Conservation (phyloP, 1,140 invertebrate species). For the Gryllus bimaculatus region DNA sequence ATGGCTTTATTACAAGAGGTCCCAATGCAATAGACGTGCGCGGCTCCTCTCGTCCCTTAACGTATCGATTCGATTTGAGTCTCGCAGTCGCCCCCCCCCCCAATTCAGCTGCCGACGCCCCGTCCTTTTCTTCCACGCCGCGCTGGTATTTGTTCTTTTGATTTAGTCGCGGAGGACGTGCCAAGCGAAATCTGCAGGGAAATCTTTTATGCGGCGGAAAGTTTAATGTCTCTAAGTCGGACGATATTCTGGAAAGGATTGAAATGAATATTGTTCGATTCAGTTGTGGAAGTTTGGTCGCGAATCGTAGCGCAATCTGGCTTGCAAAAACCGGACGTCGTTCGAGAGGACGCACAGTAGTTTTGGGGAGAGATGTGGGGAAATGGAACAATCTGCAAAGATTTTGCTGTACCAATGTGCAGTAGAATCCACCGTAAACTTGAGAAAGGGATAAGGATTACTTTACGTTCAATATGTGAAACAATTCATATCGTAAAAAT, state of each 20-base stretch:
- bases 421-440: too few relatives aligned
- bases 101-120: too few relatives aligned
- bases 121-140: too few relatives aligned
- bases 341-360: neutral
- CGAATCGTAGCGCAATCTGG: neutral
- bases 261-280: neutral
- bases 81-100: neutral
- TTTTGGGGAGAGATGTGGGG: too few relatives aligned
- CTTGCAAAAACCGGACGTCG: neutral
- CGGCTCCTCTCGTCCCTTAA: neutral
- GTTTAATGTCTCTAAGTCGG: neutral
- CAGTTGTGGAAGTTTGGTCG: neutral
- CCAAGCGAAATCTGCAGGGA: constrained; percentile 26
- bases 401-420: neutral
- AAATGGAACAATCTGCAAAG: neutral
- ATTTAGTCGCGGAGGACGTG: constrained; percentile 10
- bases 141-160: constrained; percentile 7
- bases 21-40: neutral
- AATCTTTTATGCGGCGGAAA: neutral
- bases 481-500: too few relatives aligned
- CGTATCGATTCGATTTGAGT: neutral
- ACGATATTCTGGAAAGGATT: neutral
- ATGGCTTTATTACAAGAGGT: neutral
- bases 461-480: too few relatives aligned
- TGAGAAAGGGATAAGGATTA: too few relatives aligned